Conservation (phyloP, 2,888 invertebrate genomes). For the Elmis aenea region DNA sequence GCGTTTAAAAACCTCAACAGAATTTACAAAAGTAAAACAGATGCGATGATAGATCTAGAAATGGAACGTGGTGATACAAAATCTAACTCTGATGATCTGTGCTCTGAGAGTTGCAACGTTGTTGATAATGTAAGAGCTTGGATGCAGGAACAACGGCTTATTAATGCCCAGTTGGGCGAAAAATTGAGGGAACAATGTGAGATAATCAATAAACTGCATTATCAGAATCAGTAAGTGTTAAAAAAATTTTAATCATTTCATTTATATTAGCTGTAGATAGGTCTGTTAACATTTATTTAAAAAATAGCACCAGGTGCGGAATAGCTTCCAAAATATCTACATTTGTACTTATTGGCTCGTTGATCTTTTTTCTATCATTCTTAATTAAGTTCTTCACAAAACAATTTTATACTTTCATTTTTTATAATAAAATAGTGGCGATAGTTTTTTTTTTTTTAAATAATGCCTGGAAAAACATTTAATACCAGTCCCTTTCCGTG, state of each 20-base stretch:
- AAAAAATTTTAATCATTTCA: not conserved
- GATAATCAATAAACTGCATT: slow-evolving; percentile 32
- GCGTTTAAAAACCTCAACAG: slow-evolving; percentile 26
- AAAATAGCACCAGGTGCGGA: too few species aligned
- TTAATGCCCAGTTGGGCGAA: slow-evolving; percentile 33
- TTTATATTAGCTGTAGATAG: not conserved
- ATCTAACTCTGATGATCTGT: slow-evolving; percentile 37
- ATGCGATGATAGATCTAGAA: slow-evolving; percentile 36
- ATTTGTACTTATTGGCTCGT: too few species aligned
- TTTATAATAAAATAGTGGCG: too few species aligned
- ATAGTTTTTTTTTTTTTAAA: too few species aligned
- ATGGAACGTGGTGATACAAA: slow-evolving; percentile 36
- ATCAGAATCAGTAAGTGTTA: slow-evolving; percentile 32
- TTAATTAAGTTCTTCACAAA: too few species aligned
- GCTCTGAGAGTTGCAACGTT: slow-evolving; percentile 40
- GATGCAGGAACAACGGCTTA: slow-evolving; percentile 42
- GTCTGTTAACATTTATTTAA: slow-evolving; percentile 2
- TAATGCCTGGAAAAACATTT: too few species aligned
- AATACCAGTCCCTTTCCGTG: too few species aligned
- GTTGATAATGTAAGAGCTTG: slow-evolving; percentile 40
- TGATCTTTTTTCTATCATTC: too few species aligned
- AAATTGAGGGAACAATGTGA: slow-evolving; percentile 31
- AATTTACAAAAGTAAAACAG: slow-evolving; percentile 33
- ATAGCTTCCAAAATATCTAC: too few species aligned
- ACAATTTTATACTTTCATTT: too few species aligned